Evolutionary conservation across 2,797 vertebrate species (phyloP).

Genomic region (Allobates femoralis): DNA sequence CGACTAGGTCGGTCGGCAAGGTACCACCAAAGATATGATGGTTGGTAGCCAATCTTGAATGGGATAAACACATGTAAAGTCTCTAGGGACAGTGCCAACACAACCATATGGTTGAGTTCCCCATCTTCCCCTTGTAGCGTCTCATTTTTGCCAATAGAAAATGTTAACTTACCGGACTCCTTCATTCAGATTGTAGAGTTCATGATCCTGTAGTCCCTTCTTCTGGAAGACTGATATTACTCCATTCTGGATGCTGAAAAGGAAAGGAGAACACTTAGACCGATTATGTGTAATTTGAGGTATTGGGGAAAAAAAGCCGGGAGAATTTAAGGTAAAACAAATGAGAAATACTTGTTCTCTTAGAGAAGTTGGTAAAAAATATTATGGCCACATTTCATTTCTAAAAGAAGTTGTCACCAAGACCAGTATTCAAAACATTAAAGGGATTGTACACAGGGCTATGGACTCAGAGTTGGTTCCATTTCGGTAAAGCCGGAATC

Average conservation of each 20-base stretch:
- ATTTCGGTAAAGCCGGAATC: too few species aligned
- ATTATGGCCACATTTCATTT: background rate
- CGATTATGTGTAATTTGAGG: background rate
- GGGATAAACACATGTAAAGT: background rate
- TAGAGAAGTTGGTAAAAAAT: background rate
- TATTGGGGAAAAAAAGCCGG: background rate
- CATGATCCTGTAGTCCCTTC: slow-evolving; percentile 91
- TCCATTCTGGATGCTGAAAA: slow-evolving; percentile 91
- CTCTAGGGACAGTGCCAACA: background rate
- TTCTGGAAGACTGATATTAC: slow-evolving; percentile 94
- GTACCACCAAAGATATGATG: background rate
- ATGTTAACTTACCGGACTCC: slow-evolving; percentile 87
- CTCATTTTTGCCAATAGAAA: background rate
- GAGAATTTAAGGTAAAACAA: background rate
- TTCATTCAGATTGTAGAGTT: slow-evolving; percentile 93
- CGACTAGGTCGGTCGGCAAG: background rate
- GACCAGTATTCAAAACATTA: background rate
- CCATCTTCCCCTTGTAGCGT: background rate
- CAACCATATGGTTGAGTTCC: background rate
- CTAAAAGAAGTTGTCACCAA: background rate
- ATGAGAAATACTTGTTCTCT: background rate
- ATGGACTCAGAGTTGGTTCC: too few species aligned
- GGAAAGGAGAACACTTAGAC: background rate
- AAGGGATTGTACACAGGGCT: too few species aligned
- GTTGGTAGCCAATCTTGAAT: background rate